Base-by-base conservation (phyloP, 2,797 vertebrate genomes). In the Tarsius wallacei region DNA sequence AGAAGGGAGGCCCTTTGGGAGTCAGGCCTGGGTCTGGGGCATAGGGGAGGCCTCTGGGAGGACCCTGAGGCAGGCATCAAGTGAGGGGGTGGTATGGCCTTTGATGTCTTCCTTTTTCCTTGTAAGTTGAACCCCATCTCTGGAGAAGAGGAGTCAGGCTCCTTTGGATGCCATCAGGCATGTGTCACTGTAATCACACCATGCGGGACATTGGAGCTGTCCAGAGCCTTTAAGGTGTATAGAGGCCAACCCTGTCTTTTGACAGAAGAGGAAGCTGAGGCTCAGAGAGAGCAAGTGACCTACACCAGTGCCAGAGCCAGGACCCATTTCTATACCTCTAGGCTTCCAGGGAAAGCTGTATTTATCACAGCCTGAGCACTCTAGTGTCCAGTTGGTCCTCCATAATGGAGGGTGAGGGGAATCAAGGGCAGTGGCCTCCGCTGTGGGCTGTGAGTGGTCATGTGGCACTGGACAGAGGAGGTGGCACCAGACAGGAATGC, bases 81-180 rank as follows among this genome's bases (percentile, higher is more conserved):
- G 66, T 7, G 31, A 47, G 53, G 15, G 0, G 0, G 8, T 5
- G 28, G 33, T 59, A 1, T 22, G 9, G 42, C 47, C 78, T 87
- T 26, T 68, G 80, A 28, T 26, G n/a, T 53, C 74, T 36, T 13
- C 5, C 68, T 51, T 26, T 74, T 55, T 96, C 68, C 80, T 59
- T 8, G 4, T 31, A n/a, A 91, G 68, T 81, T 10, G 33, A 93
- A 2, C 73, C 33, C 28, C 17, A 3, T 22, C 63, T 42, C 68
- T 21, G 28, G 55, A 68, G 57, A 66, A 47, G 17, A 51, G 53
- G 16, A 57, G n/a, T 11, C 10, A 0, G 14, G 53, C 28, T 36
- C 6, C 57, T 68, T 49, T 0, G 22, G 74, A 61, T 68, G 59
- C 74, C 64, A 17, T 33, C 3, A 22, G n/a, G 9, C n/a, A 3